Evolutionary conservation across 1,140 invertebrate genomes (phyloP).

Genomic region (Drosophila nannoptera): DNA sequence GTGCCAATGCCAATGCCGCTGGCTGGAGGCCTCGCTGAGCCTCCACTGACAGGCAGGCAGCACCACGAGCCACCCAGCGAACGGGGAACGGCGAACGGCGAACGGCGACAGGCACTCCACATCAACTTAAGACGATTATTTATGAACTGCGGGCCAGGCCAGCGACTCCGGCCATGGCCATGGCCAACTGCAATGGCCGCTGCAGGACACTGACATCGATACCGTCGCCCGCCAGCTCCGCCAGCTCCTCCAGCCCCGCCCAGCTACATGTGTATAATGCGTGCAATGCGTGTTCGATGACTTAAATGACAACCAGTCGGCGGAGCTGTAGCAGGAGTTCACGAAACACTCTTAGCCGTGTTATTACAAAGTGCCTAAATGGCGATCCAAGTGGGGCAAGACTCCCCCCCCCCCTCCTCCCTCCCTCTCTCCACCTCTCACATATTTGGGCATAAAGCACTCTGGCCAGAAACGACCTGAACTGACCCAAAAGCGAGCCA

Average conservation of each 20-base stretch:
- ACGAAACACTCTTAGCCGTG: conserved; percentile 74
- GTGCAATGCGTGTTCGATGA: conserved; percentile 78
- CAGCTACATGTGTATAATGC: conserved; percentile 63
- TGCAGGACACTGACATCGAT: conserved; percentile 71
- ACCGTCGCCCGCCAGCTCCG: conserved; percentile 28
- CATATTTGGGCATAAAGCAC: too few relatives aligned
- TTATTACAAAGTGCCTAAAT: conserved; percentile 74
- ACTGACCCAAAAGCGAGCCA: background rate
- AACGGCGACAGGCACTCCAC: conserved; percentile 54
- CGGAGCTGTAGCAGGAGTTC: conserved; percentile 30
- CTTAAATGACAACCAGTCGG: conserved; percentile 70
- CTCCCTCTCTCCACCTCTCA: too few relatives aligned
- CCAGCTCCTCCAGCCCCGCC: conserved; percentile 8
- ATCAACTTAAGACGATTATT: conserved; percentile 79
- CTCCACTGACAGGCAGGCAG: too few relatives aligned
- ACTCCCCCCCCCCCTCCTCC: background rate
- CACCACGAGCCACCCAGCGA: conserved; percentile 49
- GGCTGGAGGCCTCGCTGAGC: conserved; percentile 26
- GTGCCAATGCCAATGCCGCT: conserved; percentile 13
- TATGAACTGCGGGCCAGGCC: conserved; percentile 65
- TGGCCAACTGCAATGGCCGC: conserved; percentile 46
- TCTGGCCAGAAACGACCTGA: background rate
- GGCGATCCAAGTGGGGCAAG: conserved; percentile 28
- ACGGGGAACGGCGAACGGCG: conserved; percentile 18
- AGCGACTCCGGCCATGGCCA: conserved; percentile 13